Evolutionary conservation across 2,113 vertebrate genomes (phyloP).

Genomic region (Cyprinodon brontotheroides): DNA sequence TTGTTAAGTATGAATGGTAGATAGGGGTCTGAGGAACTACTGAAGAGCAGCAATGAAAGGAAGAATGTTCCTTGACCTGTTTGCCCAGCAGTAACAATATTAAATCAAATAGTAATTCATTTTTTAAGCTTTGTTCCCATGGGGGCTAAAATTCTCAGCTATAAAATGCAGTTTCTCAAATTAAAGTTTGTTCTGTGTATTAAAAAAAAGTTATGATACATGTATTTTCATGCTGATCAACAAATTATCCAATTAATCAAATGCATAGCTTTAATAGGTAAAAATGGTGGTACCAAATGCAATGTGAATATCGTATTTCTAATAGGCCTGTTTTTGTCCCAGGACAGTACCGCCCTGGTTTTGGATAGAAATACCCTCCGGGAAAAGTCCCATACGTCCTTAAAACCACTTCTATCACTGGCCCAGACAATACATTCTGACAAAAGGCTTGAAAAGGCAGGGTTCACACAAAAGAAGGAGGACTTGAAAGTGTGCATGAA

Average conservation of each 20-base stretch:
- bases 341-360: slow-evolving; percentile 53
- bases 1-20: slow-evolving; percentile 35
- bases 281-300: not conserved
- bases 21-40: slow-evolving; percentile 7
- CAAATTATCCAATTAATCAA: not conserved
- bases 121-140: slow-evolving; percentile 42
- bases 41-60: slow-evolving; percentile 47
- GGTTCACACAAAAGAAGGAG: slow-evolving; percentile 9
- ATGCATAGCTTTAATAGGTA: not conserved
- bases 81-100: slow-evolving; percentile 45
- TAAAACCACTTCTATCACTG: slow-evolving; percentile 73
- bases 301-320: not conserved
- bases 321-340: slow-evolving; percentile 63
- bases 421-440: slow-evolving; percentile 53
- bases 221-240: slow-evolving; percentile 20
- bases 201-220: slow-evolving; percentile 4
- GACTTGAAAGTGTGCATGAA: slow-evolving; percentile 1
- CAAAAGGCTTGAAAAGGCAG: slow-evolving; percentile 61
- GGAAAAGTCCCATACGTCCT: slow-evolving; percentile 60
- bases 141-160: slow-evolving; percentile 21
- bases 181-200: slow-evolving; percentile 30
- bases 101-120: slow-evolving; percentile 40
- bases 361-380: slow-evolving; percentile 62
- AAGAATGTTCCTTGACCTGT: slow-evolving; percentile 61
- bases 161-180: not conserved